Base-by-base conservation (phyloP, 1,140 invertebrate genomes). In the Saccostrea glomerata region DNA sequence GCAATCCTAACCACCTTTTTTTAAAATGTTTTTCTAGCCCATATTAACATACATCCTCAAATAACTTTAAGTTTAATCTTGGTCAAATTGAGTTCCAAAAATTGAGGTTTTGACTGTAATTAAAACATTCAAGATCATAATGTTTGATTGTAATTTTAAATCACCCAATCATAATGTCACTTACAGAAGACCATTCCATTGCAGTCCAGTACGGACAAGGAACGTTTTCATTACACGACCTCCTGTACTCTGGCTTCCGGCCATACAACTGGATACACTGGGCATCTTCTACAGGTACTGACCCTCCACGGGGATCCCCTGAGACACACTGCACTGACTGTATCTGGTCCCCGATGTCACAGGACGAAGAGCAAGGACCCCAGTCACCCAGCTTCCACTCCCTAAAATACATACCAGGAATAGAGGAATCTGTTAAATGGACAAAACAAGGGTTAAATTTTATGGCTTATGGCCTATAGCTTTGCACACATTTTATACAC, bases 161-260 rank as follows among this genome's bases (percentile, higher is more conserved):
- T 20, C n/a, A 63, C 17, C 58, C 58, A 20, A 20, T n/a, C 5
- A 20, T 63, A 20, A 20, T 63, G 58, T 15, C 58, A 63, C 70
- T 94, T 95, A 97, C 97, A 95, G 96, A 95, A 12, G 96, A 97
- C 97, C 97, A 97, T 0, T 96, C 94, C 54, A 95, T 95, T 85
- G 96, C 96, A 60, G 96, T 94, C 97, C 97, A 98, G 91, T 96
- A 95, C 4, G 96, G 96, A 90, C 92, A 92, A 0, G 95, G 96
- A 92, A 97, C 97, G 0, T 96, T 95, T 12, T 93, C 82, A 89
- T 96, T 96, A 93, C 97, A 97, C 15, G 95, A 93, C 89, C 96
- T 95, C 87, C 94, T 93, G 2, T 93, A 94, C 2, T 93, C 91
- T 1, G 97, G 97, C 86, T 94, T 90, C 25, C 92, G 88, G 66